Conservation (phyloP, 2,113 vertebrate genomes). For the Aix galericulata region DNA sequence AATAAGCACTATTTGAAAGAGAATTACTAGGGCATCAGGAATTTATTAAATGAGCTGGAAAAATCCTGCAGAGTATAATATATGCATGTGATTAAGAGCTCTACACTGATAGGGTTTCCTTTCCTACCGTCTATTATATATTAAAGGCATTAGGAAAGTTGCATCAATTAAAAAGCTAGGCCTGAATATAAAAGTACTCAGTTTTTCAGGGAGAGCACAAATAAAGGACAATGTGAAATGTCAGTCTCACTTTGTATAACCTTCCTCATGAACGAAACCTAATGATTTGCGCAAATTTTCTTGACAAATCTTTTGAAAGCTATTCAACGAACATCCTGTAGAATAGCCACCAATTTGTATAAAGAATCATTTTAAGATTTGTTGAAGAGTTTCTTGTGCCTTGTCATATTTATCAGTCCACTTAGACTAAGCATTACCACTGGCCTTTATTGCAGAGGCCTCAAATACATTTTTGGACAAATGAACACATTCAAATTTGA, state of each 20-base stretch:
- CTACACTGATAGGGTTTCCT: neutral
- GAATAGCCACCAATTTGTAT: neutral
- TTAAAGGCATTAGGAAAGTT: slow-evolving; percentile 2
- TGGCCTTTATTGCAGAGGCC: neutral
- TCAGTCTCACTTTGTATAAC: neutral
- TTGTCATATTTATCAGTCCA: neutral
- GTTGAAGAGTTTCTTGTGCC: neutral
- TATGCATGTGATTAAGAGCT: neutral
- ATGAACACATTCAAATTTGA: neutral
- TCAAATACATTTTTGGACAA: neutral
- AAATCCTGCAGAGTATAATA: neutral
- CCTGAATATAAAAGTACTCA: neutral
- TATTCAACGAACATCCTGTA: neutral
- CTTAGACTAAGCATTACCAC: neutral
- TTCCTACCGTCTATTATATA: neutral
- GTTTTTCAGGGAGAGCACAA: slow-evolving; percentile 23
- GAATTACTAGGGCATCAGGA: slow-evolving; percentile 4
- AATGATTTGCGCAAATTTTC: neutral
- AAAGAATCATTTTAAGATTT: neutral
- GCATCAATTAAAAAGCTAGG: neutral
- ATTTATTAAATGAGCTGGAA: slow-evolving; percentile 6
- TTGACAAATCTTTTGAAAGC: neutral
- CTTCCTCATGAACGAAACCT: neutral
- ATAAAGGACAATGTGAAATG: neutral
- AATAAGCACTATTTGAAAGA: neutral